A percentile compares a stretch with the other conserved stretches of the same genome.
Conservation (phyloP, 2,888 invertebrate species). For the Brachylomia viminalis region DNA sequence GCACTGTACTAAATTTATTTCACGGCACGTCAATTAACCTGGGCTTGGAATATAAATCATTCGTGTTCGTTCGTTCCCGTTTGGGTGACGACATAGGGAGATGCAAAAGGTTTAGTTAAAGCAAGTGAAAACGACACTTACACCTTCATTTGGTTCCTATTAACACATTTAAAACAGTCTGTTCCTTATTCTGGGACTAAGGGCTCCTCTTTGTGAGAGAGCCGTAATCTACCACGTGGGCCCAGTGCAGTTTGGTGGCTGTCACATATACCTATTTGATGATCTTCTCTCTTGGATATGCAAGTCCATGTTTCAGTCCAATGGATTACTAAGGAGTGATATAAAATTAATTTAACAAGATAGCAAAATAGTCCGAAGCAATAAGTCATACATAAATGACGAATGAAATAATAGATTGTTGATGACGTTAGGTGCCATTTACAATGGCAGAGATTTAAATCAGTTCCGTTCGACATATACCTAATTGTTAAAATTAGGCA, state of each 20-base stretch:
- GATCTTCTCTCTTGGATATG: not conserved
- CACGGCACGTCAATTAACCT: conserved; percentile 80
- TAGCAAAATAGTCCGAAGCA: not conserved
- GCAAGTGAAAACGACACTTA: not conserved
- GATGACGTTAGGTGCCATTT: not conserved
- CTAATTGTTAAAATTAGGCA: not conserved
- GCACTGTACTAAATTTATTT: conserved; percentile 77
- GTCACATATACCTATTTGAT: not conserved
- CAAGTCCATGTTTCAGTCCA: not conserved
- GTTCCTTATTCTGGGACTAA: too few species aligned
- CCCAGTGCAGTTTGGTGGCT: not conserved
- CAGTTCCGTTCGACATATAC: not conserved
- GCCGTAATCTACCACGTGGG: not conserved
- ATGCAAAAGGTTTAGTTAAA: conserved; percentile 44
- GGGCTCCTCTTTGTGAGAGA: not conserved
- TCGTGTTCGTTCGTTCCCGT: conserved; percentile 58
- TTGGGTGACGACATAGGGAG: conserved; percentile 11
- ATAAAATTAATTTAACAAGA: not conserved
- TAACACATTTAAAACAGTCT: not conserved
- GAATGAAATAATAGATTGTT: not conserved
- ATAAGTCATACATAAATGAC: not conserved
- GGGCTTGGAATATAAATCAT: conserved; percentile 75
- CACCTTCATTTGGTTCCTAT: too few species aligned
- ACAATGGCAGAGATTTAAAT: not conserved
- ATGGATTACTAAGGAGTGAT: not conserved